Base-by-base conservation (phyloP, 2,888 invertebrate species). In the Petrophora chlorosata region DNA sequence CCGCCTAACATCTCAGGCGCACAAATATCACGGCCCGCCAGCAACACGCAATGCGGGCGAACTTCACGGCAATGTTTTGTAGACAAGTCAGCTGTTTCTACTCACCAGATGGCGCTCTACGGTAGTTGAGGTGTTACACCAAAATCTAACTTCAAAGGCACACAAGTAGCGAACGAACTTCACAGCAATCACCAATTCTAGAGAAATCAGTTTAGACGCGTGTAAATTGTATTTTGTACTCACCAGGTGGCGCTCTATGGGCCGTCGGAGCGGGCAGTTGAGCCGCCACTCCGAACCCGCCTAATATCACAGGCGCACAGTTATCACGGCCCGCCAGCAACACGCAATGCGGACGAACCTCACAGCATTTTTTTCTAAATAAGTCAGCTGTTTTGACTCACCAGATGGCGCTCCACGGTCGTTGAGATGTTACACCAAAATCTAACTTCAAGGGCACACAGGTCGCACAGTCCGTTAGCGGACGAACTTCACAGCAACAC, bases 1-100 rank as follows among this genome's bases (percentile, higher is more conserved):
- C 99, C 99, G 14, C 99, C 98, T n/a, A n/a, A n/a, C n/a, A n/a
- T n/a, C n/a, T 99, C 96, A 0, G 99, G 99, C 22, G 99, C 99
- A 36, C 98, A 98, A 90, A 99, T 99, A 81, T 99, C 99, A 63
- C 97, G 95, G 45, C 97, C 98, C 25, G 99, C 98, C 50, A 99
- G 90, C 38, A 99, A 92, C 39, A 99, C 97, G 91, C 98, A 99
- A 75, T n/a, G n/a, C n/a, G n/a, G n/a, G n/a, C n/a, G n/a, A n/a
- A n/a, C n/a, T n/a, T n/a, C n/a, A n/a, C n/a, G n/a, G n/a, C n/a
- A n/a, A n/a, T n/a, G n/a, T n/a, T n/a, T n/a, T n/a, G n/a, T n/a
- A n/a, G n/a, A n/a, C n/a, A n/a, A n/a, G n/a, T n/a, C n/a, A n/a
- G n/a, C n/a, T n/a, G n/a, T n/a, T n/a, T n/a, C n/a, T 5, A 57